phyloP scores from a whole-genome alignment of 2,888 invertebrate species.

The Sarcophaga carnaria region DNA sequence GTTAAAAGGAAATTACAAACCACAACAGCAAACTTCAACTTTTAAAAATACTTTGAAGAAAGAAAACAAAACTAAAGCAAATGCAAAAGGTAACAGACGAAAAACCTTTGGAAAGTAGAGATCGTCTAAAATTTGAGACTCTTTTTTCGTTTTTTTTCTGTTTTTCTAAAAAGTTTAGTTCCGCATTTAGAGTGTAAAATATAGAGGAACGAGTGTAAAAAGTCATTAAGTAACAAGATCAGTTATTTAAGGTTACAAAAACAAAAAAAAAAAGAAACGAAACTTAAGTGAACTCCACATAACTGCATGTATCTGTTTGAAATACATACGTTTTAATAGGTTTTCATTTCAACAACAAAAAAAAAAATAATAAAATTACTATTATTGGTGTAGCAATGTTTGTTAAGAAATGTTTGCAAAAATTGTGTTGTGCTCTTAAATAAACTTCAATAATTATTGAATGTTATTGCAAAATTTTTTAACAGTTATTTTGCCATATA shows the following conservation, averaged over 20 bases:
- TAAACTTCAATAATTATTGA: conserved; percentile 47
- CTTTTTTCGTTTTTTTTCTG: background rate
- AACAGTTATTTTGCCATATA: background rate
- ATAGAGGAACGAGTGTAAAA: background rate
- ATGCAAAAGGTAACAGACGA: background rate
- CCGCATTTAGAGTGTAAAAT: conserved; percentile 48
- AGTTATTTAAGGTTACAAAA: conserved; percentile 35
- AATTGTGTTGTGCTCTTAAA: background rate
- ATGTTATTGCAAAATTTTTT: conserved; percentile 26
- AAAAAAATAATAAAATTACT: background rate
- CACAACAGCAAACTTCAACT: conserved; percentile 11
- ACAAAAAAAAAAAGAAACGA: too few species aligned
- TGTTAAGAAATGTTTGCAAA: background rate
- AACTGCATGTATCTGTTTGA: background rate
- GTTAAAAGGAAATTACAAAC: conserved; percentile 57
- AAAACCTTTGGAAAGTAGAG: conserved; percentile 5
- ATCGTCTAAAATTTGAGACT: conserved; percentile 18
- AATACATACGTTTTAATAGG: background rate
- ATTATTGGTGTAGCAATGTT: conserved; percentile 12
- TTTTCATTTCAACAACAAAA: background rate
- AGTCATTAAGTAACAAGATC: conserved; percentile 55
- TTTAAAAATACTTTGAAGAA: background rate
- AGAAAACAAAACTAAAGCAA: conserved; percentile 7
- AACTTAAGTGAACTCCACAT: background rate
- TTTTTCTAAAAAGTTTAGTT: conserved; percentile 30